phyloP scores from a whole-genome alignment of 1,140 invertebrate species.

The Muscidifurax raptorellus region DNA sequence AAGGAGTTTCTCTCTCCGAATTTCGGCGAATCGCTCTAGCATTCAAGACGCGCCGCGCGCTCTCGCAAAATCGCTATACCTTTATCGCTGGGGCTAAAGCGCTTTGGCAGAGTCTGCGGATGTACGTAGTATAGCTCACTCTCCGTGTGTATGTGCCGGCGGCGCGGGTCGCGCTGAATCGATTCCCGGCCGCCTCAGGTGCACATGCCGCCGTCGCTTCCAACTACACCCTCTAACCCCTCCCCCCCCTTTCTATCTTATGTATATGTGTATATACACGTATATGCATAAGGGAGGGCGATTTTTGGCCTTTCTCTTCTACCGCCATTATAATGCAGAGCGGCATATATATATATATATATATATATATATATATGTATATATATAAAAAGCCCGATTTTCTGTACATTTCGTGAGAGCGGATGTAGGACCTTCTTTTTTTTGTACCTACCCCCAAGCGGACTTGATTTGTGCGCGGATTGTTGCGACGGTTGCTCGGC shows the following conservation, averaged over 20 bases:
- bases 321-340: constrained; percentile 45
- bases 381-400: constrained; percentile 47
- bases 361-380: too few species aligned
- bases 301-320: constrained; percentile 31
- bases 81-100: neutral
- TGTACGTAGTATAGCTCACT: neutral
- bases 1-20: neutral
- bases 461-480: neutral
- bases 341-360: too few species aligned
- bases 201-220: neutral
- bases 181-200: neutral
- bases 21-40: neutral
- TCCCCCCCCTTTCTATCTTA: neutral
- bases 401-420: neutral
- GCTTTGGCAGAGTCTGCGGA: neutral
- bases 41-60: neutral
- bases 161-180: neutral
- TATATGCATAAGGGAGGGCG: neutral
- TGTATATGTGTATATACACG: too few species aligned
- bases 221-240: neutral
- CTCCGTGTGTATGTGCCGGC: neutral
- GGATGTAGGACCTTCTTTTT: too few species aligned
- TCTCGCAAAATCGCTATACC: neutral
- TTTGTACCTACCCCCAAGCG: too few species aligned
- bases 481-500: too few species aligned